phyloP scores from a whole-genome alignment of 1,140 invertebrate genomes.

The Drosophila novamexicana region DNA sequence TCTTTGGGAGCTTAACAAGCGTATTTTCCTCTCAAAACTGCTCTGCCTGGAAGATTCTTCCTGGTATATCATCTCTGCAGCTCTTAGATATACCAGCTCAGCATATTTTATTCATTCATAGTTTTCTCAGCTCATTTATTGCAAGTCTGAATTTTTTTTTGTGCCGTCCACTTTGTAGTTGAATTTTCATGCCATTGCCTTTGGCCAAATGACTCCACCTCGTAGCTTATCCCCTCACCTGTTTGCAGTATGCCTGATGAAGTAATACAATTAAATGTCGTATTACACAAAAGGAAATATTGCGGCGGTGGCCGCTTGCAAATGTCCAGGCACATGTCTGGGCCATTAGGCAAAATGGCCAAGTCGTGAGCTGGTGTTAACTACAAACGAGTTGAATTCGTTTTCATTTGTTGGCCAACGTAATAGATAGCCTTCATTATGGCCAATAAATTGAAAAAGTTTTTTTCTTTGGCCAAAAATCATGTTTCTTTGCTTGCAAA shows the following conservation, averaged over 20 bases:
- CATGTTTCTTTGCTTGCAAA: not conserved
- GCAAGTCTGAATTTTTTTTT: not conserved
- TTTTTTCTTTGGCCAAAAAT: not conserved
- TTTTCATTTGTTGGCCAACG: slow-evolving; percentile 56
- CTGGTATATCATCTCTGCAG: no score
- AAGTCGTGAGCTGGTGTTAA: slow-evolving; percentile 73
- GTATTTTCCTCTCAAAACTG: no score
- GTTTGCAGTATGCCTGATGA: slow-evolving; percentile 29
- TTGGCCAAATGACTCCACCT: not conserved
- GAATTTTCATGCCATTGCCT: not conserved
- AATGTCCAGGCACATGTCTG: slow-evolving; percentile 49
- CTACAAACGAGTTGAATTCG: slow-evolving; percentile 56
- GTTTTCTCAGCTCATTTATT: slow-evolving; percentile 10
- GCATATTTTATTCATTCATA: not conserved
- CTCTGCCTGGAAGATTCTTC: no score
- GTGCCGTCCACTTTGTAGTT: not conserved
- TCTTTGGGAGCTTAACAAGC: no score
- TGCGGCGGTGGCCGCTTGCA: slow-evolving; percentile 16
- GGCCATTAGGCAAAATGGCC: slow-evolving; percentile 64
- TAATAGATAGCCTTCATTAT: slow-evolving; percentile 48
- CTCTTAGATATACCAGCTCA: not conserved
- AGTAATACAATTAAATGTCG: slow-evolving; percentile 57
- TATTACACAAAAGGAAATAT: slow-evolving; percentile 42
- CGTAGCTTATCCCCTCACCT: not conserved
- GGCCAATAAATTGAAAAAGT: slow-evolving; percentile 31